phyloP scores from a whole-genome alignment of 2,888 invertebrate genomes.

The Tenodera sinensis region DNA sequence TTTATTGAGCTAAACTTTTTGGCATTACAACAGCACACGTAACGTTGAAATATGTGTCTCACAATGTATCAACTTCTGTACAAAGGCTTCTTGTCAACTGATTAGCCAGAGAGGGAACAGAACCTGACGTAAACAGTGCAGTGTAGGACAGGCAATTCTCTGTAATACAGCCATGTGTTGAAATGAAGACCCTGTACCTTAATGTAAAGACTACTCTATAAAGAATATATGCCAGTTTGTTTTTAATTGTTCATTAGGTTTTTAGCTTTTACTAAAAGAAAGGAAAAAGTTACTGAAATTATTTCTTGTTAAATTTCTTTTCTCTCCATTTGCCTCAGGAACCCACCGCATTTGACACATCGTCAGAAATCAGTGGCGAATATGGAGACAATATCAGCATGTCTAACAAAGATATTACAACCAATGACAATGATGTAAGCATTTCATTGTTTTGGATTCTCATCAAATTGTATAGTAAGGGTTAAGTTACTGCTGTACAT shows the following conservation, averaged over 20 bases:
- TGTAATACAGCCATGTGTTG: no score
- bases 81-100: no score
- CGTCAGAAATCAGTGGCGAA: conserved; percentile 74
- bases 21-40: no score
- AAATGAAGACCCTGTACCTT: no score
- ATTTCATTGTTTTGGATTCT: neutral
- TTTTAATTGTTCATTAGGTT: neutral
- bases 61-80: no score
- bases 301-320: neutral
- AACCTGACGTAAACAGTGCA: no score
- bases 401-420: conserved; percentile 49
- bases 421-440: neutral
- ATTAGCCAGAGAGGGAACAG: no score
- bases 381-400: conserved; percentile 83
- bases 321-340: conserved; percentile 43
- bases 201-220: neutral
- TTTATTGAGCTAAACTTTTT: no score
- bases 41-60: no score
- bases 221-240: neutral
- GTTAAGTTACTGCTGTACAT: neutral
- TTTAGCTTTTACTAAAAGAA: neutral
- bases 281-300: neutral
- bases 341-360: conserved; percentile 56
- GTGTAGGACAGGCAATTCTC: no score
- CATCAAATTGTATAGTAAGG: neutral